These are phyloP conservation scores for Pangasius djambal DNA, from an alignment of 2,797 vertebrate species.

Conservation along the genomic window DNA sequence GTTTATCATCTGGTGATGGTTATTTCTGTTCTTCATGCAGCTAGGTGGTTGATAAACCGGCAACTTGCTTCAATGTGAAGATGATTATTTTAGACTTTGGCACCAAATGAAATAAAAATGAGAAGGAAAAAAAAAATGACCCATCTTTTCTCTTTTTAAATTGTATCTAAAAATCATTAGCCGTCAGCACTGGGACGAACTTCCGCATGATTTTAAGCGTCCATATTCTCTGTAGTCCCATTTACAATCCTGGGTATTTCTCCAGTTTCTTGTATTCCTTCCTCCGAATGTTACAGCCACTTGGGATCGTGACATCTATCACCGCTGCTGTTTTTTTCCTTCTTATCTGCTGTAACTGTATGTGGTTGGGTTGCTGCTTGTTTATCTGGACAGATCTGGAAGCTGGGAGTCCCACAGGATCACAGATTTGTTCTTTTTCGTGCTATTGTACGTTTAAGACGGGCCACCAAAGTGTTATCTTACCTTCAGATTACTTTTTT, in stretches of 20 bases:
- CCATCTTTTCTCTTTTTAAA: not conserved
- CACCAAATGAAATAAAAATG: not conserved
- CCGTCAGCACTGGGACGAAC: not conserved
- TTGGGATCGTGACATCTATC: not conserved
- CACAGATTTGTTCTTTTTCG: not conserved
- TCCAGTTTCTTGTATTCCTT: not conserved
- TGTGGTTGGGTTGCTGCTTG: not conserved
- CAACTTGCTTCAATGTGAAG: not conserved
- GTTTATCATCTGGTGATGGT: not conserved
- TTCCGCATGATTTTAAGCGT: not conserved
- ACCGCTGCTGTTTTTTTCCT: not conserved
- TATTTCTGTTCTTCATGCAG: not conserved
- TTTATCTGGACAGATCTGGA: conserved; percentile 1
- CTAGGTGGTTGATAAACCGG: not conserved
- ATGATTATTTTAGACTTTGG: not conserved
- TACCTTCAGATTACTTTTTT: not conserved
- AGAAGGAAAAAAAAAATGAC: not conserved
- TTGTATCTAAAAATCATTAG: not conserved
- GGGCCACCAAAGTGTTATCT: not conserved
- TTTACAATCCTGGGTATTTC: not conserved
- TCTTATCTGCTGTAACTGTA: not conserved
- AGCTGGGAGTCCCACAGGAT: not conserved
- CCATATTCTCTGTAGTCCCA: not conserved
- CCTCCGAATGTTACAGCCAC: not conserved
- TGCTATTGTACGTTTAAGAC: not conserved